These are phyloP conservation scores for Pterocles orientalis DNA, from an alignment of 2,113 vertebrate genomes.

Conservation along the genomic window DNA sequence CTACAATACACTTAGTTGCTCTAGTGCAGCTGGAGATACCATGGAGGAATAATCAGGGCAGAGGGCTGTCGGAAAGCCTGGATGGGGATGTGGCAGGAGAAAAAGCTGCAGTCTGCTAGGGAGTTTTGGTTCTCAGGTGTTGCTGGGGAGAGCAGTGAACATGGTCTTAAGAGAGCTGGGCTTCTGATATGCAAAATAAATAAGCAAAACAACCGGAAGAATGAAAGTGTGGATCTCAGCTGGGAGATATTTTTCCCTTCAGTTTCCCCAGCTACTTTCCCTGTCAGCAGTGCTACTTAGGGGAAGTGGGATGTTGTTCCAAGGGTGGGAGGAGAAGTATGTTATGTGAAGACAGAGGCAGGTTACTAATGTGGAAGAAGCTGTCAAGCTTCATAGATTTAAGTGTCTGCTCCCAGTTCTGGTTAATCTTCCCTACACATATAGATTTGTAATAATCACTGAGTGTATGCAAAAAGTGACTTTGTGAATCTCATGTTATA, in stretches of 20 bases:
- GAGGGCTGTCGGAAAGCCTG: neutral
- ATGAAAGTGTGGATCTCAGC: neutral
- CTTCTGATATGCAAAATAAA: neutral
- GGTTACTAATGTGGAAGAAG: neutral
- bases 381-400: neutral
- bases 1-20: neutral
- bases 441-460: rapidly evolving
- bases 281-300: neutral
- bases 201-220: neutral
- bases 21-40: neutral
- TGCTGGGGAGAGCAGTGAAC: neutral
- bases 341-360: neutral
- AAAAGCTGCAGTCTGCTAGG: neutral
- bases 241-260: neutral
- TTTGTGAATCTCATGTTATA: neutral
- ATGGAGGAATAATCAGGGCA: neutral
- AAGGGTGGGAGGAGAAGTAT: neutral
- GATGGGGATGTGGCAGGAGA: neutral
- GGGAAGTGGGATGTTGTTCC: neutral
- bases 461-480: neutral
- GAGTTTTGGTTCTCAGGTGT: neutral
- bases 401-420: neutral
- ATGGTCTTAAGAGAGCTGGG: neutral
- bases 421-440: neutral
- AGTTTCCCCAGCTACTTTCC: neutral